Evolutionary conservation across 2,797 vertebrate species (phyloP), one percentile per base, ranked within the genome.

Genomic region (Hybognathus amarus): DNA sequence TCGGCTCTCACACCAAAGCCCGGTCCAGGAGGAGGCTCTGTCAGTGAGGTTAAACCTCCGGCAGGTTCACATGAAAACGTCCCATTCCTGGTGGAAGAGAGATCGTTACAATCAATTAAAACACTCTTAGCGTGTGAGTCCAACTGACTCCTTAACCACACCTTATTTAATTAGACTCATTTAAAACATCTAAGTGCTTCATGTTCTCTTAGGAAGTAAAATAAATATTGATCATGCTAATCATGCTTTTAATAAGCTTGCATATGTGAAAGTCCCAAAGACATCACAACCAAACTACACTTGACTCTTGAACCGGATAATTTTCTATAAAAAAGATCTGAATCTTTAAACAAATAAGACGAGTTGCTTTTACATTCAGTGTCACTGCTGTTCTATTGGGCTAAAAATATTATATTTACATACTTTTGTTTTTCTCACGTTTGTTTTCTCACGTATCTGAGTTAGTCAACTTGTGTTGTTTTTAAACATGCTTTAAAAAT

Each of bases 11-110:
- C 96, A 85, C 97, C 97, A 85, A 99, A 95, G 22, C 98, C 97
- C 56, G 98, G 98, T 90, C 96, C 97, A 89, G 92, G 95, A 13
- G 98, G 98, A 88, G 97, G 97, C 92, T 94, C 96, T 42, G 94
- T 96, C 90, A 99, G 93, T 85, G 96, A 97, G 30, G 98, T 99
- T 87, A 99, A 92, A 82, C 97, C 97, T 80, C 96, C 97, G 47
- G 96, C 96, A 83, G 98, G 98, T 92, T 99, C 98, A 91, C 98
- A 99, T 54, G 97, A 99, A 91, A 99, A 87, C 97, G 97, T n/a
- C 1, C 96, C 96, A 63, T 77, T 94, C 93, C 98, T 99, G 86
- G 52, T n/a, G 40, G 27, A 27, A 27, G 7, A 22, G 18, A 84
- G 13, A 75, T 33, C 40, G 77, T 52, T 24, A 61, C 74, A 38